Conservation (phyloP, 2,888 invertebrate genomes). For the Electrophaes corylata region DNA sequence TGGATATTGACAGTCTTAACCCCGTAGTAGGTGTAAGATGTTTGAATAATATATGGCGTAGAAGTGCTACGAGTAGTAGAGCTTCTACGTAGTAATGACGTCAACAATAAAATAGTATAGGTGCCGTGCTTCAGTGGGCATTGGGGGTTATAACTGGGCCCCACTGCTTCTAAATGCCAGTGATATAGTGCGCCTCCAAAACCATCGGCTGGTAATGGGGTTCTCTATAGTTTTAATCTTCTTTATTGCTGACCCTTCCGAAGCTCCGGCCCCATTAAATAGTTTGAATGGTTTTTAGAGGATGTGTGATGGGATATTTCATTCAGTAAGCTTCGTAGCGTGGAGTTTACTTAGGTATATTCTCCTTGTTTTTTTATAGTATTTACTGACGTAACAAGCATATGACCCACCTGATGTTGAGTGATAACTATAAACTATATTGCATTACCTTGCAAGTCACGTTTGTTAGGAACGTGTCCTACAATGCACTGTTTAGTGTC, state of each 20-base stretch:
- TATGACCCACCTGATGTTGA: too few relatives aligned
- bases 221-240: constrained; percentile 77
- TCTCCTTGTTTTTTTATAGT: too few relatives aligned
- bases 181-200: constrained; percentile 68
- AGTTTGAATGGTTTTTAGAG: constrained; percentile 44
- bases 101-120: not conserved
- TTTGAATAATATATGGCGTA: not conserved
- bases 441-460: too few relatives aligned
- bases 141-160: constrained; percentile 3
- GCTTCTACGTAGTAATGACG: not conserved
- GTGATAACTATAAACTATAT: too few relatives aligned
- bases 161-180: constrained; percentile 34
- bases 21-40: too few relatives aligned
- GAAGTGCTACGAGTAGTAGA: not conserved
- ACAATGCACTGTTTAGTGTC: too few relatives aligned
- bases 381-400: too few relatives aligned
- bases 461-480: too few relatives aligned
- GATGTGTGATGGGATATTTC: constrained; percentile 31
- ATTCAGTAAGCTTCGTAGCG: constrained; percentile 3
- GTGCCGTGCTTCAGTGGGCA: not conserved
- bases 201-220: constrained; percentile 63
- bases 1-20: too few relatives aligned
- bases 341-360: too few relatives aligned
- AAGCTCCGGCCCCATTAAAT: constrained; percentile 56
- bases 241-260: constrained; percentile 74